These are phyloP conservation scores for Kryptopterus vitreolus DNA, from an alignment of 2,797 vertebrate genomes.

Conservation along the genomic window DNA sequence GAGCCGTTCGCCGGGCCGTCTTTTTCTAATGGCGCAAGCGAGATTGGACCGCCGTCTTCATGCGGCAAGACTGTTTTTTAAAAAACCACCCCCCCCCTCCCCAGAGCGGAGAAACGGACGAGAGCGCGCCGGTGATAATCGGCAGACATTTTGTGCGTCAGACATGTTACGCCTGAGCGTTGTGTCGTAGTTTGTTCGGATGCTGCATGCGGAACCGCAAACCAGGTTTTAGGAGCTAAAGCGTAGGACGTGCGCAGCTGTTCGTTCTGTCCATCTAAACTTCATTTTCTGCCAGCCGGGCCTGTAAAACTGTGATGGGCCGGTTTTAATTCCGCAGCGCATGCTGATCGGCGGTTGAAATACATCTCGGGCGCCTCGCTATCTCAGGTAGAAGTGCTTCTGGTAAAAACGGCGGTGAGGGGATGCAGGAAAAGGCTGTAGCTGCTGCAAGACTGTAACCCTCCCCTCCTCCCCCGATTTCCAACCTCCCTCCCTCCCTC, in stretches of 20 bases:
- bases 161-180: constrained; percentile 8
- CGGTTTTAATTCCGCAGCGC: constrained; percentile 45
- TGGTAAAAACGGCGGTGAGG: constrained; percentile 16
- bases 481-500: background rate
- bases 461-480: background rate
- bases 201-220: background rate
- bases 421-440: constrained; percentile 12
- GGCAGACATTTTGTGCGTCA: constrained; percentile 47
- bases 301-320: constrained; percentile 45
- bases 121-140: constrained; percentile 48
- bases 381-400: constrained; percentile 39
- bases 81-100: constrained; percentile 70
- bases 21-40: constrained; percentile 72
- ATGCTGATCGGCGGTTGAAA: constrained; percentile 43
- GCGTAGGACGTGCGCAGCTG: constrained; percentile 10
- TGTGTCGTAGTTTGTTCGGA: background rate
- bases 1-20: constrained; percentile 65
- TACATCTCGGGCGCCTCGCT: constrained; percentile 30
- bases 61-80: constrained; percentile 44
- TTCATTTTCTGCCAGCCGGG: constrained; percentile 23
- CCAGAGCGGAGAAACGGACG: constrained; percentile 68
- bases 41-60: constrained; percentile 61
- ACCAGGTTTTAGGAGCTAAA: constrained; percentile 1
- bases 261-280: constrained; percentile 23
- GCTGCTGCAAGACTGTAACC: constrained; percentile 33